Base-by-base conservation (phyloP, 2,797 vertebrate genomes). In the Coccyzus lansbergi region DNA sequence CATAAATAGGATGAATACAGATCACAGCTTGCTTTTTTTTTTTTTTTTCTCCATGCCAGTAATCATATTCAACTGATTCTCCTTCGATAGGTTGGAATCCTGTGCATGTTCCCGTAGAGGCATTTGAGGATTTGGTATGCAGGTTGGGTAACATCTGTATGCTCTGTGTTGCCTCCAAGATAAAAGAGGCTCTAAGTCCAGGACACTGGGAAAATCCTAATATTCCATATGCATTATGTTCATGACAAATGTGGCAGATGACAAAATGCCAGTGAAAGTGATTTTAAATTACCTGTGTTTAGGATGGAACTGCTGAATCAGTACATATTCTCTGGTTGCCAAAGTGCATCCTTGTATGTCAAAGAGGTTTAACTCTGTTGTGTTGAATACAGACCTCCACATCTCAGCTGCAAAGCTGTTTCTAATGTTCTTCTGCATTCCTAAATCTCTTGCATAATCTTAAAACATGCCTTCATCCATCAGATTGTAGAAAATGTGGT, bases 271-370 rank as follows among this genome's bases (percentile, higher is more conserved):
- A 55, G 40, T 17, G 22, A n/a, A 76, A 84, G 67, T 76, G 63
- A 33, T 94, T 93, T 77, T 67, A 88, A 70, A 63, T 82, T 28
- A 86, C 88, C 7, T 4, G 9, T 80, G 36, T 31, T 82, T 34
- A 71, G 44, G 20, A 10, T 85, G 48, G 62, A 95, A 48, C 52
- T 92, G 86, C 90, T 91, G 79, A 92, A 88, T 92, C 62, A 36
- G 51, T 67, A 84, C 28, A 67, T 90, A n/a, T 7, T 74, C 29
- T 56, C 28, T 53, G 51, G 58, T 82, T 67, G 46, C 42, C 4
- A 7, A 8, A 82, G 59, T 28, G 44, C 0, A 4, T 82, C 68
- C 60, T 85, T 84, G 77, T 33, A 15, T 82, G 67, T 49, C 53
- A 62, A 67, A 68, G 46, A 72, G 64, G 12, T 19, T 60, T 82